Percentiles rank a stretch among this genome's conserved stretches.
Evolutionary conservation across 2,888 invertebrate species (phyloP).

Genomic region (Polydrusus pterygomalis): DNA sequence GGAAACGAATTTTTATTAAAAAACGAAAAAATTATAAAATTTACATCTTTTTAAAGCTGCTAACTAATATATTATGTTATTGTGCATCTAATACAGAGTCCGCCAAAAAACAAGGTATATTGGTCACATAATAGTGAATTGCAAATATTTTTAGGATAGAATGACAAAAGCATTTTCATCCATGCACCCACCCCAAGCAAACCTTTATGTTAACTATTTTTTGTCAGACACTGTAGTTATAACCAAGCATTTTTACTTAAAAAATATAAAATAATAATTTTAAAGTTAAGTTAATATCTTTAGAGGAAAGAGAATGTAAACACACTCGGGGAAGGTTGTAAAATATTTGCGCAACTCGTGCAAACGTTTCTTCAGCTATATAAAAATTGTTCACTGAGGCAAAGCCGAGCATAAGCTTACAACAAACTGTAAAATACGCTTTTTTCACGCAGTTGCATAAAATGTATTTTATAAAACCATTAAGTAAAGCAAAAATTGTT

Average conservation of each 20-base stretch:
- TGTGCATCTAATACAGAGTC: constrained; percentile 27
- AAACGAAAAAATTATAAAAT: constrained; percentile 31
- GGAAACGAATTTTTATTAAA: constrained; percentile 26
- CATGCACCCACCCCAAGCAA: neutral
- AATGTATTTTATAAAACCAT: neutral
- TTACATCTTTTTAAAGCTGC: constrained; percentile 41
- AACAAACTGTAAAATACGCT: no score
- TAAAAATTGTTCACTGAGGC: neutral
- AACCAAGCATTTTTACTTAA: neutral
- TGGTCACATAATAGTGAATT: no score
- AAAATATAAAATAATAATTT: neutral
- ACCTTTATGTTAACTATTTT: neutral
- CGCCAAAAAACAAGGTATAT: neutral
- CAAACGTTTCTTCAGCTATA: neutral
- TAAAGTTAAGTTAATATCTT: neutral
- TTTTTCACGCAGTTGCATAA: no score
- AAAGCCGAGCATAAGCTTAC: no score
- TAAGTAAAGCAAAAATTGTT: neutral
- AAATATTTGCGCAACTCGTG: neutral
- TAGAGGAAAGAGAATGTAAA: no score
- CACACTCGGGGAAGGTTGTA: no score
- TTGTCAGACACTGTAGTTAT: neutral
- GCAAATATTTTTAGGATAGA: neutral
- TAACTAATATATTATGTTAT: constrained; percentile 27
- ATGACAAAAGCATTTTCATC: neutral